phyloP scores from a whole-genome alignment of 35 echinoderm and acorn worm species.

The Chiridota heheva region DNA sequence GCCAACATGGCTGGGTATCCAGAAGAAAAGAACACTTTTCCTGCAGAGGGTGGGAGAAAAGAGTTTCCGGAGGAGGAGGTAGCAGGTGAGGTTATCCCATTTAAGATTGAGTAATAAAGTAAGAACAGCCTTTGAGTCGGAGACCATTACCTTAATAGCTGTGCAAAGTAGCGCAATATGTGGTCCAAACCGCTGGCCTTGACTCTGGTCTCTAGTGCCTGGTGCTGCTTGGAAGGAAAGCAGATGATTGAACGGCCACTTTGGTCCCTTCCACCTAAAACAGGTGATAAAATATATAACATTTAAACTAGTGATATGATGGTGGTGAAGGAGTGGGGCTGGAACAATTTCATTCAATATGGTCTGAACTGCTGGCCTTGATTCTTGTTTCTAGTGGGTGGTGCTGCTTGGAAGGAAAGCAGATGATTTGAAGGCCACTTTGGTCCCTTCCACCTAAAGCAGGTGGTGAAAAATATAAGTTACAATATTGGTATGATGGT shows the following conservation, averaged over 20 bases:
- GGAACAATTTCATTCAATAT: conserved; percentile 9
- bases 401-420: conserved; percentile 81
- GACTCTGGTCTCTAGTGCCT: conserved; percentile 73
- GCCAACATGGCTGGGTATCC: too few relatives aligned
- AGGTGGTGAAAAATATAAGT: too few relatives aligned
- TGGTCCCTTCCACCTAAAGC: conserved; percentile 91
- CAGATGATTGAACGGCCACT: conserved; percentile 79
- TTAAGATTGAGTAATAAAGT: too few relatives aligned
- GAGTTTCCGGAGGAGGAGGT: too few relatives aligned
- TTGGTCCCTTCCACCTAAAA: conserved; percentile 80
- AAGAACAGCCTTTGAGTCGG: too few relatives aligned
- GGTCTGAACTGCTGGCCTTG: conserved; percentile 78
- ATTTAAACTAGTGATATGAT: too few relatives aligned
- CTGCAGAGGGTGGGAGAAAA: too few relatives aligned
- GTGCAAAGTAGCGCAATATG: conserved; percentile 78
- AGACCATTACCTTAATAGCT: conserved; percentile 57
- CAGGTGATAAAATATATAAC: not conserved
- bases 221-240: conserved; percentile 78
- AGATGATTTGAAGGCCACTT: conserved; percentile 76
- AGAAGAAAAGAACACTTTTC: too few relatives aligned
- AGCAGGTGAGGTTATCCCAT: too few relatives aligned
- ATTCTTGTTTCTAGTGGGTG: conserved; percentile 69
- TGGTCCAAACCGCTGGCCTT: conserved; percentile 82
- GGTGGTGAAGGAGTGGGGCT: too few relatives aligned
- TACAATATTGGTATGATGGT: too few relatives aligned